Evolutionary conservation across 2,113 vertebrate species (phyloP).

Genomic region (Syrrhaptes paradoxus): DNA sequence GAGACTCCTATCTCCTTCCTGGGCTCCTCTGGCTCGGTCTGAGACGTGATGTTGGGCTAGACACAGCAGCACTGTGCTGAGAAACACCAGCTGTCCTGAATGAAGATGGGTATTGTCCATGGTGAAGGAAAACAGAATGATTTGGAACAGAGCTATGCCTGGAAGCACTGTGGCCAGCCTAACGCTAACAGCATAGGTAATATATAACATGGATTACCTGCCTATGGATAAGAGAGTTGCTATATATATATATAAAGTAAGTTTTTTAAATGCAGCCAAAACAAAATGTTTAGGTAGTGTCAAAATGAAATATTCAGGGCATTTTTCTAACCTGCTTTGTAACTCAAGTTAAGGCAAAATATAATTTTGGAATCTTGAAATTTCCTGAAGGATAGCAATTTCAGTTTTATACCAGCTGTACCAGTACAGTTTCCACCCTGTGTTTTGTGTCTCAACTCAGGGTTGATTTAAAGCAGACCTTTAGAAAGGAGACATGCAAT

Average conservation of each 20-base stretch:
- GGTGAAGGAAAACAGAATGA: neutral
- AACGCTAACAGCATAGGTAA: neutral
- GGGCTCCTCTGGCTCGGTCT: neutral
- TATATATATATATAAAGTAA: neutral
- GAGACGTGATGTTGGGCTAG: neutral
- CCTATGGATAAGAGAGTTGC: neutral
- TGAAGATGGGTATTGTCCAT: neutral
- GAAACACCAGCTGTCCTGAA: neutral
- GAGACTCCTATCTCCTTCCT: neutral
- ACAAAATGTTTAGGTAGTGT: neutral
- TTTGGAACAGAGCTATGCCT: neutral
- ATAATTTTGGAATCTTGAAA: neutral
- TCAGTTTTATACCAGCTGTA: neutral
- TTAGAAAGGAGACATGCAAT: neutral
- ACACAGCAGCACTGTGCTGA: neutral
- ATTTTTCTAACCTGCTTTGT: neutral
- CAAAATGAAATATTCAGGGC: neutral
- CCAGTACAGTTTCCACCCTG: neutral
- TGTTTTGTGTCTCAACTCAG: neutral
- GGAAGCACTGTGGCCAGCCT: neutral
- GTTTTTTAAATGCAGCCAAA: neutral
- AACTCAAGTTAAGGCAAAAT: neutral
- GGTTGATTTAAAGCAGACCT: conserved; percentile 23
- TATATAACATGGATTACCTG: neutral
- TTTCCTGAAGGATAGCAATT: neutral